Evolutionary conservation across 2,113 vertebrate genomes (phyloP), one percentile per base, ranked within the genome.

Genomic region (Phoxinus phoxinus): DNA sequence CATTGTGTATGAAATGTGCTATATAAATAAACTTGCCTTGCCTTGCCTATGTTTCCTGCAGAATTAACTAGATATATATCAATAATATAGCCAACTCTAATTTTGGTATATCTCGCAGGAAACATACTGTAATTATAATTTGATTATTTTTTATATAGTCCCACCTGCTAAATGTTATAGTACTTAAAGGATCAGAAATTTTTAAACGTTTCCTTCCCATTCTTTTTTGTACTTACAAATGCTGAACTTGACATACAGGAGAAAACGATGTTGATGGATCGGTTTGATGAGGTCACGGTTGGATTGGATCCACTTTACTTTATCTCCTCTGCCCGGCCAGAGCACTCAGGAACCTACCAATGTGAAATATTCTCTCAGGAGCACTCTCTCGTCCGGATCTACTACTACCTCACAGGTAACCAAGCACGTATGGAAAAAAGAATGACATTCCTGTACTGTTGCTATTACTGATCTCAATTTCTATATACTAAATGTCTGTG

Each of bases 301-400:
- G 95, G 93, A 3, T 10, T 41, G 11, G 94, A 95, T 89, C 84
- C 17, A 30, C 87, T 94, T 19, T 94, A 91, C 79, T 90, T 91
- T 72, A 94, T 95, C 88, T 89, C 92, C 4, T 88, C 88, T 1
- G 83, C 90, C 71, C 86, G 74, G 4, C 6, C n/a, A 15, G 83
- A 91, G 46, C 92, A 95, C 84, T 79, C 92, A n/a, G 94, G 94
- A 46, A 95, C 93, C 48, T 95, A 94, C 91, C 93, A 93, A 91
- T 95, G 94, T 90, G 94, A 95, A 90, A 91, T 95, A 84, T 93
- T 90, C 86, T 92, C 92, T 3, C 83, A 78, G 30, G 69, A 85
- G 15, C 84, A 61, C 46, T 93, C 94, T 71, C 84, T 95, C 11
- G 89, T 92, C 76, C 88, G 94, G 51, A 85, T 94, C 4, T 95